Evolutionary conservation across 1,140 invertebrate species (phyloP).

Genomic region (Leptoteleia sp.): DNA sequence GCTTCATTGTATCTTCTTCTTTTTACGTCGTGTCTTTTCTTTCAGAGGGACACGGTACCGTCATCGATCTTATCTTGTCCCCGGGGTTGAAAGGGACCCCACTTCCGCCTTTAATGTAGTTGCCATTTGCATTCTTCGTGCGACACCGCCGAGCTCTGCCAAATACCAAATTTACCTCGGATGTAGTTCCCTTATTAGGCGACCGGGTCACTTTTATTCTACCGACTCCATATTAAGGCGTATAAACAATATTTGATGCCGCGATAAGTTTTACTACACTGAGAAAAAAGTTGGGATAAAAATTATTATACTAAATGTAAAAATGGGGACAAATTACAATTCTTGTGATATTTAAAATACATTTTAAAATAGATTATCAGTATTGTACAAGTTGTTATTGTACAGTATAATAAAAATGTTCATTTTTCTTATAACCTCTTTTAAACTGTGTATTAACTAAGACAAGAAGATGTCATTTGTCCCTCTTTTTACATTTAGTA

Average conservation of each 20-base stretch:
- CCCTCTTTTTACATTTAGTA: too few relatives aligned
- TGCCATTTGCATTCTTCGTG: slow-evolving; percentile 57
- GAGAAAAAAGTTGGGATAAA: too few relatives aligned
- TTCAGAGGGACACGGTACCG: slow-evolving; percentile 29
- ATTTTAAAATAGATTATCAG: too few relatives aligned
- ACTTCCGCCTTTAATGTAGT: slow-evolving; percentile 53
- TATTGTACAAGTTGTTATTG: too few relatives aligned
- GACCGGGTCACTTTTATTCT: slow-evolving; percentile 35
- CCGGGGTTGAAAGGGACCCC: slow-evolving; percentile 29
- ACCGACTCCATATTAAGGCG: slow-evolving; percentile 43
- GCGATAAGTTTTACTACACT: too few relatives aligned
- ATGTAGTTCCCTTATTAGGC: slow-evolving; percentile 52
- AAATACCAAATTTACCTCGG: slow-evolving; percentile 61
- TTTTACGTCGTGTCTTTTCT: slow-evolving; percentile 28
- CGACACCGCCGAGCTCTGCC: slow-evolving; percentile 42
- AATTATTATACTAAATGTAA: too few relatives aligned
- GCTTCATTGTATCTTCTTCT: slow-evolving; percentile 39
- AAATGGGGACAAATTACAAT: too few relatives aligned
- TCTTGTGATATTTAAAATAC: too few relatives aligned
- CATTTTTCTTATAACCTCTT: too few relatives aligned
- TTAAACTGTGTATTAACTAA: too few relatives aligned
- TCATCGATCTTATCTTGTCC: slow-evolving; percentile 57
- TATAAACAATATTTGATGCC: slow-evolving; percentile 27
- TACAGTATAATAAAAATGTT: too few relatives aligned
- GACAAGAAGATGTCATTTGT: too few relatives aligned